Evolutionary conservation across 2,888 invertebrate species (phyloP), one percentile per base, ranked within the genome.

Genomic region (Drosophila colorata): DNA sequence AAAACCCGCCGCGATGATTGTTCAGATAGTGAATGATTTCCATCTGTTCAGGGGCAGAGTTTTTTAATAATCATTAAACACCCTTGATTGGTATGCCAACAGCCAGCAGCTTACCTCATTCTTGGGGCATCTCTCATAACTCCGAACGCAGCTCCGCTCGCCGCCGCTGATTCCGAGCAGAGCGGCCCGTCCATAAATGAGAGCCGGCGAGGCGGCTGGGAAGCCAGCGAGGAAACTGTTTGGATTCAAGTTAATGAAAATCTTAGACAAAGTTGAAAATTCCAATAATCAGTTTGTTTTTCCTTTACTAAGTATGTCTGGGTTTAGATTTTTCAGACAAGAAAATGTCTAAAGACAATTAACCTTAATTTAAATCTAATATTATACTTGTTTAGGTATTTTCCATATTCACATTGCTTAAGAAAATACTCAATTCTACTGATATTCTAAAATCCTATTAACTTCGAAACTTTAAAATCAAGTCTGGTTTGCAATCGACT

Each of bases 1-100:
- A 97, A 92, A 97, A 96, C 1, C 97, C 97, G 40, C 97, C 97
- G 60, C 96, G 96, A 89, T 97, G 95, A 91, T 96, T 97, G 92
- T 97, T 97, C 52, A 97, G 93, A 90, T 97, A 97, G 90, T 95
- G 93, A 37, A 97, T 94, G 9, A 97, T 93, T 77, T 95, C 94
- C 74, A 95, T 95, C 31, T 96, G 94, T 64, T 8, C 9, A 9
- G n/a, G 31, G 31, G 14, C 37, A 44, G 58, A 53, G 51, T 52
- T 52, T 51, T 55, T 55, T 57, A 56, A 56, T 75, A 67, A 77
- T 76, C 51, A 76, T 51, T 57, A 59, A 65, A 51, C 58, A 44
- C 38, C 44, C 23, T 46, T 58, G 44, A 63, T 57, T 44, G 41
- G 46, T 31, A 57, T 47, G 35, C 28, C 46, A n/a, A n/a, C 25